Percentiles rank a stretch among this genome's conserved stretches.
These are phyloP conservation scores for Deilephila porcellus DNA, from an alignment of 2,888 invertebrate species.

Conservation along the genomic window DNA sequence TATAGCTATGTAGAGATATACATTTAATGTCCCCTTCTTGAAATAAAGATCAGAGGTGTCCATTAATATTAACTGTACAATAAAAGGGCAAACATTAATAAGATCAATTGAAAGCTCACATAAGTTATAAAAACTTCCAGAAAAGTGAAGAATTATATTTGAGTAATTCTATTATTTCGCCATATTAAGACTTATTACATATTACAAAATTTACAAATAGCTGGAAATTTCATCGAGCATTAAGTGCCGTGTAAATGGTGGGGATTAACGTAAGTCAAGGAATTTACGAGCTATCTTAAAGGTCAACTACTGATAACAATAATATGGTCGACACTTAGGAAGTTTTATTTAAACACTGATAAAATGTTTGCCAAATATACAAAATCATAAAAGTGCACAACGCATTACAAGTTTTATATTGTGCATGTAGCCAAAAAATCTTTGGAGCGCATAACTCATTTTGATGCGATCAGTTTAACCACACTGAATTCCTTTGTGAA, in stretches of 20 bases:
- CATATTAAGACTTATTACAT: too few relatives aligned
- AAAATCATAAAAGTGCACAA: neutral
- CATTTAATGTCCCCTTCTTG: conserved; percentile 15
- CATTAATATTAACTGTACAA: conserved; percentile 61
- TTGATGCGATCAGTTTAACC: conserved; percentile 22
- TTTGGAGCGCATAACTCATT: conserved; percentile 14
- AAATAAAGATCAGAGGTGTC: conserved; percentile 33
- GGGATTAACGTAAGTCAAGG: neutral
- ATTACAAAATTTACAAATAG: too few relatives aligned
- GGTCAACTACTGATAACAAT: conserved; percentile 14
- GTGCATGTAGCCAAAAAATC: neutral
- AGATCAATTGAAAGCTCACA: conserved; percentile 79
- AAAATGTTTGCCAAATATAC: neutral
- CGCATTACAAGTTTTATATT: neutral
- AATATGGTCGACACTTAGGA: neutral
- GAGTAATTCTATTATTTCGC: neutral
- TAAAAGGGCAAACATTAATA: conserved; percentile 70
- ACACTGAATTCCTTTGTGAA: conserved; percentile 58
- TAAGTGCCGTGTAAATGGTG: too few relatives aligned
- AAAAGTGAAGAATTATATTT: neutral
- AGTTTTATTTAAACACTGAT: neutral
- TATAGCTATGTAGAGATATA: neutral
- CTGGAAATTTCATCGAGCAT: too few relatives aligned
- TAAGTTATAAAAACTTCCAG: conserved; percentile 67
- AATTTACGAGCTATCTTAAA: conserved; percentile 3